phyloP scores from a whole-genome alignment of 2,113 vertebrate species.

The Amblyornis subalaris region DNA sequence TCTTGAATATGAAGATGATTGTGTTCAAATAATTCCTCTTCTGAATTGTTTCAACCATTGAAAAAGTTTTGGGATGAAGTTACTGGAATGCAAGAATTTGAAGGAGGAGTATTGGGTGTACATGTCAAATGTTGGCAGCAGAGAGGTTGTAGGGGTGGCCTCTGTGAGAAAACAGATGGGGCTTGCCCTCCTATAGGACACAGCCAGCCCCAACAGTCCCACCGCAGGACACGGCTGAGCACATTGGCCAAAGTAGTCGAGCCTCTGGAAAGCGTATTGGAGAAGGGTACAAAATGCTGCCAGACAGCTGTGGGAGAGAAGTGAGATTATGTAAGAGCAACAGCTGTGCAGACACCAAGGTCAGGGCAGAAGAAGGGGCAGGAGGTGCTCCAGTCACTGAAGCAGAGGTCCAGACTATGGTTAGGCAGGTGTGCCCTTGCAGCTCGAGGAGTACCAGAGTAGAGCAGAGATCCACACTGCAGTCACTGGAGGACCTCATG shows the following conservation, averaged over 20 bases:
- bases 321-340: not conserved
- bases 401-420: not conserved
- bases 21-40: not conserved
- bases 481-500: accelerated
- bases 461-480: not conserved
- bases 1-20: not conserved
- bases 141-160: not conserved
- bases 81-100: not conserved
- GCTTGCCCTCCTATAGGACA: not conserved
- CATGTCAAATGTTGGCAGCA: not conserved
- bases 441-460: accelerated
- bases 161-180: not conserved
- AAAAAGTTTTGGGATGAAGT: not conserved
- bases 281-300: not conserved
- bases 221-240: not conserved
- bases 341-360: not conserved
- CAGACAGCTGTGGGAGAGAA: not conserved
- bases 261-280: not conserved
- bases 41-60: not conserved
- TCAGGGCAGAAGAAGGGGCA: not conserved
- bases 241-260: no score
- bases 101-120: not conserved
- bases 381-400: not conserved
- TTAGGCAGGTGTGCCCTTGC: not conserved
- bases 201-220: not conserved